Conservation (phyloP, 1,140 invertebrate genomes). For the Drosophila takahashii region DNA sequence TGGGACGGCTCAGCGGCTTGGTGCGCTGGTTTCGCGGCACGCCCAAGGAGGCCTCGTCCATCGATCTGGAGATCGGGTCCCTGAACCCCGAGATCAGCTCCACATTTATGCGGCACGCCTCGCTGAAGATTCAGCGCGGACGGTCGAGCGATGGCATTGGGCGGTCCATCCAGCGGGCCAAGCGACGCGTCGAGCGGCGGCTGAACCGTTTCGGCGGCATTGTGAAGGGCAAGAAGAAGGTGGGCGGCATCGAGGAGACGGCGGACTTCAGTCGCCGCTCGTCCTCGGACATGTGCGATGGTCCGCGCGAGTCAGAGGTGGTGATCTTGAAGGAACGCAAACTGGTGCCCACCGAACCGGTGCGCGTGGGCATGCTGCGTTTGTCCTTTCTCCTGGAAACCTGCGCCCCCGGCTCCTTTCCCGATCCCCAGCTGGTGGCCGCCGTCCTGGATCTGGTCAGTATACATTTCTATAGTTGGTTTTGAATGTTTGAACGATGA, state of each 20-base stretch:
- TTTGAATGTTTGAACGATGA: no score
- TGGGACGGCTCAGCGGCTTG: slow-evolving; percentile 87
- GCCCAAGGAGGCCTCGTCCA: slow-evolving; percentile 85
- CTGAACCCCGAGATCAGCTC: slow-evolving; percentile 85
- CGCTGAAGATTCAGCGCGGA: slow-evolving; percentile 84
- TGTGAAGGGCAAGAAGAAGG: slow-evolving; percentile 93
- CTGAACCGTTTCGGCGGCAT: slow-evolving; percentile 88
- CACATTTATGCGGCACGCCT: slow-evolving; percentile 84
- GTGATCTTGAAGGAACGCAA: slow-evolving; percentile 94
- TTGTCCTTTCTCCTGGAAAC: slow-evolving; percentile 97
- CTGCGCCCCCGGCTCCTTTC: slow-evolving; percentile 96
- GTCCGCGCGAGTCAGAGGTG: slow-evolving; percentile 92
- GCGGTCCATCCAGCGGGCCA: slow-evolving; percentile 90
- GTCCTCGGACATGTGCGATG: slow-evolving; percentile 92
- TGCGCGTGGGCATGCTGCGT: slow-evolving; percentile 92
- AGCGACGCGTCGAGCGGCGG: slow-evolving; percentile 93
- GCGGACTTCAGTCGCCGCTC: slow-evolving; percentile 93
- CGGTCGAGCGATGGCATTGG: slow-evolving; percentile 86
- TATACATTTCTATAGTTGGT: neutral
- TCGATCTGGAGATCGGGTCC: slow-evolving; percentile 86
- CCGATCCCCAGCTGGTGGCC: slow-evolving; percentile 97
- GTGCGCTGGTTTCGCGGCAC: slow-evolving; percentile 89
- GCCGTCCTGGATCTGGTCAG: slow-evolving; percentile 96
- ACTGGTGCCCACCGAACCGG: slow-evolving; percentile 89
- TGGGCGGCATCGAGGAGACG: slow-evolving; percentile 93